Percentiles rank a stretch among this genome's conserved stretches.
phyloP scores from a whole-genome alignment of 1,140 invertebrate species.

The Cotesia typhae region DNA sequence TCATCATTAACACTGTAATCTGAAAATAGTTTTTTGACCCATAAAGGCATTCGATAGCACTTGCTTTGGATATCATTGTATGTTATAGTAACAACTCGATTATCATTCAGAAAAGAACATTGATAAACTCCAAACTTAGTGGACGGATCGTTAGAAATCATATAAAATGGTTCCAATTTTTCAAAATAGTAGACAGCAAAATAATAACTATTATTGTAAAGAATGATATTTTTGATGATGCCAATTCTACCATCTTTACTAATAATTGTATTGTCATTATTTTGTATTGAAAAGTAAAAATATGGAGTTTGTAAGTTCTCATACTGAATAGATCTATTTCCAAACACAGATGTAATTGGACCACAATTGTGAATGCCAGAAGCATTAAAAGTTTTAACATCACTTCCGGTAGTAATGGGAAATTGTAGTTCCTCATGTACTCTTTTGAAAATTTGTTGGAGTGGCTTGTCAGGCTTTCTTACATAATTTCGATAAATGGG shows the following conservation, averaged over 20 bases:
- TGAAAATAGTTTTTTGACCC: background rate
- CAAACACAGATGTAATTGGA: background rate
- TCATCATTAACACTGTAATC: background rate
- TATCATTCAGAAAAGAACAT: background rate
- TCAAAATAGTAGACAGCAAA: background rate
- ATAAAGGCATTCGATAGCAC: background rate
- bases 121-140: background rate
- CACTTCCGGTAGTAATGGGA: background rate
- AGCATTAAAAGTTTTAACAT: background rate
- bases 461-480: slow-evolving; percentile 40
- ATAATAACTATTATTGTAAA: background rate
- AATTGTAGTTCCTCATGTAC: background rate
- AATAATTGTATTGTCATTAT: too few relatives aligned
- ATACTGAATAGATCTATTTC: background rate
- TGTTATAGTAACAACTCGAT: background rate
- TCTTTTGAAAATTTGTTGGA: slow-evolving; percentile 43
- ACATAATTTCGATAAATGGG: slow-evolving; percentile 48
- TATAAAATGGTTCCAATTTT: background rate
- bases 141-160: background rate
- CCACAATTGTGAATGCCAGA: background rate
- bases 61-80: background rate
- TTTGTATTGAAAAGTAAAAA: background rate
- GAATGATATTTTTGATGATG: background rate
- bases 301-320: background rate
- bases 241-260: background rate